Conservation (phyloP, 2,888 invertebrate genomes). For the Philhelius pedissequus region DNA sequence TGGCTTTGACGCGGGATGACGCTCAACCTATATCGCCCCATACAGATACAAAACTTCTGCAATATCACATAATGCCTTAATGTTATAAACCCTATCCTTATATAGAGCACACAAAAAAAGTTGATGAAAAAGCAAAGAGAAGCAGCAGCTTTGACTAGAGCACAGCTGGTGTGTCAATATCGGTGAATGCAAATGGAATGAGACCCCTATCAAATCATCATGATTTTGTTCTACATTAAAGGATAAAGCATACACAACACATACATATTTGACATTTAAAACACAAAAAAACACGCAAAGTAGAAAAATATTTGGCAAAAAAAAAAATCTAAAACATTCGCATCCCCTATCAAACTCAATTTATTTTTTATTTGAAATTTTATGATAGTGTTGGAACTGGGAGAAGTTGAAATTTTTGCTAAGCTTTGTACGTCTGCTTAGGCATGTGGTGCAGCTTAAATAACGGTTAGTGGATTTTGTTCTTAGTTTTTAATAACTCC, state of each 20-base stretch:
- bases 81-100: conserved; percentile 60
- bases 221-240: conserved; percentile 62
- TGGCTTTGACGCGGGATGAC: conserved; percentile 9
- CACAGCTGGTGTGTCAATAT: conserved; percentile 60
- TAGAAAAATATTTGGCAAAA: conserved; percentile 19
- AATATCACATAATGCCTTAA: conserved; percentile 66
- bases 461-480: not conserved
- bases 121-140: not conserved
- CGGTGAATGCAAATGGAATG: conserved; percentile 37
- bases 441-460: not conserved
- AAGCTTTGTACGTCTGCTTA: not conserved
- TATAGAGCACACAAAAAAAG: not conserved
- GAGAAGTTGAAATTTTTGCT: not conserved
- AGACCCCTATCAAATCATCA: conserved; percentile 45
- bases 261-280: conserved; percentile 55
- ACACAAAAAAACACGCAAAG: conserved; percentile 48
- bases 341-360: not conserved
- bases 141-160: not conserved
- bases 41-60: conserved; percentile 44
- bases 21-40: not conserved
- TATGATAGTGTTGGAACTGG: not conserved
- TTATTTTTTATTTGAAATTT: not conserved
- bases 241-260: conserved; percentile 34
- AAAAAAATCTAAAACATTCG: not conserved
- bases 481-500: not conserved